Evolutionary conservation across 2,113 vertebrate genomes (phyloP), one percentile per base, ranked within the genome.

Genomic region (Aspiorhynchus laticeps): DNA sequence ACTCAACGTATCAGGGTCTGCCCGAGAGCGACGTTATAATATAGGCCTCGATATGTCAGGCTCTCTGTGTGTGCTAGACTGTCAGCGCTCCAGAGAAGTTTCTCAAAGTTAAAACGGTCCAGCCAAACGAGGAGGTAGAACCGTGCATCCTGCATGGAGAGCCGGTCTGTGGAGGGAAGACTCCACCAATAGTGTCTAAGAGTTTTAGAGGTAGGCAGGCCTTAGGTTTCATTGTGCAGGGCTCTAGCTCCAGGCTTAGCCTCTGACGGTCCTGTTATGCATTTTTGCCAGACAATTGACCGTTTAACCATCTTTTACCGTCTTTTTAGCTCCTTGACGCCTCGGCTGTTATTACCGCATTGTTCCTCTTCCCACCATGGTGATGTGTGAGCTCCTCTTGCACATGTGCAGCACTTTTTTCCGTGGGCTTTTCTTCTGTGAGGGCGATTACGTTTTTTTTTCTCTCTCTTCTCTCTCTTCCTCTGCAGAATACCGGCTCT

Each of bases 281-380:
- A 91, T 94, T 89, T 92, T 92, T 91, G 77, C 41, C 67, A 89
- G 88, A 87, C 91, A 95, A 95, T 94, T 94, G 93, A 93, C 94
- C 92, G 90, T 93, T 94, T 92, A 94, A 94, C 91, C 90, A 90
- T 91, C 90, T 93, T 95, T 93, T 93, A 93, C 92, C 89, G 89
- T 91, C 90, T 94, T 94, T 94, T 93, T 91, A 83, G 83, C 88
- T 93, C 93, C 93, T 90, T 95, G 93, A 94, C 93, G 90, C 91
- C 90, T 94, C 90, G 93, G 91, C 91, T 94, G 92, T 93, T 95
- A 95, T 94, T 93, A 93, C 91, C 7, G 26, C 87, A 93, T 95
- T 95, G 94, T 95, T 83, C 94, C 91, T 90, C 90, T 91, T 91
- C 92, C 92, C 92, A 91, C 90, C 43, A 78, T 82, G 80, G 80